These are phyloP conservation scores for Telmatochromis sp. DNA, from an alignment of 2,113 vertebrate species.

Conservation along the genomic window DNA sequence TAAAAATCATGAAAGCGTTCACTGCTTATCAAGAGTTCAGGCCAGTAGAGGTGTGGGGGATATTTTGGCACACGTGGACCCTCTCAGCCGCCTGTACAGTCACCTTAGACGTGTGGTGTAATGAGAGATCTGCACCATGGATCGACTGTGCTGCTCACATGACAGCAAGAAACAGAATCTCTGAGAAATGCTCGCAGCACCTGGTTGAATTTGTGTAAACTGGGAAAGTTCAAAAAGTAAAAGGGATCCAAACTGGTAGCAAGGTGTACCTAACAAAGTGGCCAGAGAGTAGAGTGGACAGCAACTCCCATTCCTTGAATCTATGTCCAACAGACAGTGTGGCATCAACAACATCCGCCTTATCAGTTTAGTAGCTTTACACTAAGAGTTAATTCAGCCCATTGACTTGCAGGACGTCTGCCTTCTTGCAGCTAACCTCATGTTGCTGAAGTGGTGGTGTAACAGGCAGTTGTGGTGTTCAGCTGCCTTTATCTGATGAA, in stretches of 20 bases:
- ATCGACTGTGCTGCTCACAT: background rate
- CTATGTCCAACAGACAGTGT: background rate
- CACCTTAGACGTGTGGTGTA: background rate
- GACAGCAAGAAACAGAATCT: background rate
- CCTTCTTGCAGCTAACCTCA: conserved; percentile 45
- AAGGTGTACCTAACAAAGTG: background rate
- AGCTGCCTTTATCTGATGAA: conserved; percentile 58
- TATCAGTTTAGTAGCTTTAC: background rate
- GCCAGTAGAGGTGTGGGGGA: background rate
- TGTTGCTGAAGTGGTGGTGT: conserved; percentile 35
- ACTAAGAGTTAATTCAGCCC: background rate
- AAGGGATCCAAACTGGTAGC: background rate
- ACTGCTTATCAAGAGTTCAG: background rate
- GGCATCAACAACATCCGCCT: background rate
- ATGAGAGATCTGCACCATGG: background rate
- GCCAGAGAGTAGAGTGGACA: background rate
- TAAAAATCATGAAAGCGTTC: accelerated
- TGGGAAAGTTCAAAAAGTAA: background rate
- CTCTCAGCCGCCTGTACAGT: background rate
- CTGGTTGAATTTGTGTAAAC: background rate
- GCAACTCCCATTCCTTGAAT: background rate
- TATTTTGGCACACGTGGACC: background rate
- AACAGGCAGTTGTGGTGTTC: conserved; percentile 45
- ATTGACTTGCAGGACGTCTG: conserved; percentile 16
- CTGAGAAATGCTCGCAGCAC: background rate